Evolutionary conservation across 2,888 invertebrate genomes (phyloP), one percentile per base, ranked within the genome.

Genomic region (Antheraea assamensis): DNA sequence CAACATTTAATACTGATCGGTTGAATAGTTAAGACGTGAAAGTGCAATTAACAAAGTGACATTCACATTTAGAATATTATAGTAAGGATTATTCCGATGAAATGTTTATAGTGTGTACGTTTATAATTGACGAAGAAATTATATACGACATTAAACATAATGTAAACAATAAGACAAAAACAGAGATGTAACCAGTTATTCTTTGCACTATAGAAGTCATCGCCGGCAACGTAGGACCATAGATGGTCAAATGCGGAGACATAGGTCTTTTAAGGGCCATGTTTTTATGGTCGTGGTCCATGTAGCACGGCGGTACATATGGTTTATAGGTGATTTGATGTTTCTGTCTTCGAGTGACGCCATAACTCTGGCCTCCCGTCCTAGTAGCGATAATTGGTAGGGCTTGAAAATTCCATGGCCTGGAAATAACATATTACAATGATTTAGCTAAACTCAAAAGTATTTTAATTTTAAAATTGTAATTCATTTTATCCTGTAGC

Each of bases 221-320:
- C 0, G 97, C 95, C 1, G 98, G 97, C 71, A 98, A 83, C 82
- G 98, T 97, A 0, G 96, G 95, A 75, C 96, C 95, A 85, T 98
- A 98, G 79, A 98, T 97, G 8, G 96, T 95, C 75, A 98, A 88
- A 91, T 98, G 98, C 0, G 98, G 98, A 0, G 98, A 98, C 94
- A 97, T 94, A 0, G 98, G 97, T 76, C 98, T 95, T 1, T 96
- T 96, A 21, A 98, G 88, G 47, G 95, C 92, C 88, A 96, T 95
- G 88, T 98, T 98, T 83, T 96, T 96, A 73, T 96, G 95, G 81
- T 97, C 96, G 77, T 96, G 96, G 10, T 94, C 90, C 81, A 95
- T 95, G 10, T 84, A 81, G 4, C 86, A 81, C 0, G 80, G 84
- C 0, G 77, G 71, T 13, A 82, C 76, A 71, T 91, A 93, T 0